Conservation (phyloP, 2,888 invertebrate genomes). For the Malthinus flaveolus region DNA sequence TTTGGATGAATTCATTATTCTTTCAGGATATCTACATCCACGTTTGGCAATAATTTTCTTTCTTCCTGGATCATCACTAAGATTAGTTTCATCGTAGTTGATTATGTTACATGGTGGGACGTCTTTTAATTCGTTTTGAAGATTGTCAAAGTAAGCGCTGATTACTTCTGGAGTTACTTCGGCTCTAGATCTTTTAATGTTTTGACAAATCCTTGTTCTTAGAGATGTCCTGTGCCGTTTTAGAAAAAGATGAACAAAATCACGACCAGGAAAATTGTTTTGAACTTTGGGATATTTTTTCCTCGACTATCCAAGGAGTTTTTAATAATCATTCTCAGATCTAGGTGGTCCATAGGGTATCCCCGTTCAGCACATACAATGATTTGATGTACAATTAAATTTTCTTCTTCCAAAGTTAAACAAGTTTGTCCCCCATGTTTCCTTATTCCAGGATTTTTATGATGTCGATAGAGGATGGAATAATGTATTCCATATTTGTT, state of each 20-base stretch:
- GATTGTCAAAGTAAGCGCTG: not conserved
- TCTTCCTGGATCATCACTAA: slow-evolving; percentile 43
- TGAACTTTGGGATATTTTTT: slow-evolving; percentile 13
- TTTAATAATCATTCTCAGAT: slow-evolving; percentile 8
- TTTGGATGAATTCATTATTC: not conserved
- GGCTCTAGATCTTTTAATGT: not conserved
- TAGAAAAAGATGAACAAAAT: slow-evolving; percentile 6
- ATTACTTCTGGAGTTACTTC: not conserved
- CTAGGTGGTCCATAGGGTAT: slow-evolving; percentile 7
- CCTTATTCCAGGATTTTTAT: not conserved
- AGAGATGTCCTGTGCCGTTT: not conserved
- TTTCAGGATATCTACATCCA: not conserved
- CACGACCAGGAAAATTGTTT: slow-evolving; percentile 8
- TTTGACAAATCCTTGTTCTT: not conserved
- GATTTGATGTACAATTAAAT: not conserved
- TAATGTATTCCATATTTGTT: slow-evolving; percentile 1
- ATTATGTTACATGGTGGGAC: slow-evolving; percentile 26
- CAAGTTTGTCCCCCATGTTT: slow-evolving; percentile 8
- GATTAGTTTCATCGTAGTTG: slow-evolving; percentile 47
- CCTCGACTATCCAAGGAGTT: not conserved
- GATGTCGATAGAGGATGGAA: slow-evolving; percentile 1
- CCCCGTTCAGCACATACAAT: slow-evolving; percentile 8
- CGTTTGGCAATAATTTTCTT: not conserved
- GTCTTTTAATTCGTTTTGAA: not conserved
- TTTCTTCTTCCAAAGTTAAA: not conserved